Conservation (phyloP, 2,888 invertebrate genomes). For the Parelbella ahira region DNA sequence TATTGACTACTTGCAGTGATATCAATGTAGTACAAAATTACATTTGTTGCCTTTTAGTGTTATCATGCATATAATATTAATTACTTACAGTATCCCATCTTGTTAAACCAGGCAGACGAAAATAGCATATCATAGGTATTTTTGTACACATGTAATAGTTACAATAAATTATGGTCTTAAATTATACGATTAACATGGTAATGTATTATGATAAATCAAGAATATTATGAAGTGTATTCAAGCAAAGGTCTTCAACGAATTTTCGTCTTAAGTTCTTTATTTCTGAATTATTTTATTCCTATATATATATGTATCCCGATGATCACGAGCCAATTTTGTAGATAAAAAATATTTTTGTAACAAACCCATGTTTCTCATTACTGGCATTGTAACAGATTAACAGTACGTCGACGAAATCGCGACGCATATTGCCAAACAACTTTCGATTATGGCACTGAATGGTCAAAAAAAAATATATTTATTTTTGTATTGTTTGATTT, state of each 20-base stretch:
- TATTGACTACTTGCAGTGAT: constrained; percentile 24
- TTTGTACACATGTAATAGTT: constrained; percentile 35
- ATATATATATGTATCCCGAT: neutral
- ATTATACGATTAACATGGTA: constrained; percentile 26
- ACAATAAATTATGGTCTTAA: constrained; percentile 36
- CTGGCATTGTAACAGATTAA: no score
- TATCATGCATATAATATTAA: constrained; percentile 8
- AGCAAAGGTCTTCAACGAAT: no score
- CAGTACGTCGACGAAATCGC: no score
- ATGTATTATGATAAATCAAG: constrained; percentile 12
- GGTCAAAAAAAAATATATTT: no score
- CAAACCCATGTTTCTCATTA: constrained; percentile 9
- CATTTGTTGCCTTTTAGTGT: constrained; percentile 23
- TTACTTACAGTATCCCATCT: constrained; percentile 14
- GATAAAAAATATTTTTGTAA: constrained; percentile 19
- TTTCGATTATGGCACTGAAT: constrained; percentile 3
- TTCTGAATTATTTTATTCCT: no score
- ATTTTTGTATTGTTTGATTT: constrained; percentile 14
- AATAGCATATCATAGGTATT: constrained; percentile 40
- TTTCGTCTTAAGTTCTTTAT: no score
- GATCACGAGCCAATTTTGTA: constrained; percentile 18
- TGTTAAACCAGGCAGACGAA: constrained; percentile 30
- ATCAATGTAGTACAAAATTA: constrained; percentile 28
- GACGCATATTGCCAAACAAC: no score
- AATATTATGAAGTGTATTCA: constrained; percentile 20